These are phyloP conservation scores for Cephus nigrinus DNA, from an alignment of 2,888 invertebrate genomes.

Conservation along the genomic window DNA sequence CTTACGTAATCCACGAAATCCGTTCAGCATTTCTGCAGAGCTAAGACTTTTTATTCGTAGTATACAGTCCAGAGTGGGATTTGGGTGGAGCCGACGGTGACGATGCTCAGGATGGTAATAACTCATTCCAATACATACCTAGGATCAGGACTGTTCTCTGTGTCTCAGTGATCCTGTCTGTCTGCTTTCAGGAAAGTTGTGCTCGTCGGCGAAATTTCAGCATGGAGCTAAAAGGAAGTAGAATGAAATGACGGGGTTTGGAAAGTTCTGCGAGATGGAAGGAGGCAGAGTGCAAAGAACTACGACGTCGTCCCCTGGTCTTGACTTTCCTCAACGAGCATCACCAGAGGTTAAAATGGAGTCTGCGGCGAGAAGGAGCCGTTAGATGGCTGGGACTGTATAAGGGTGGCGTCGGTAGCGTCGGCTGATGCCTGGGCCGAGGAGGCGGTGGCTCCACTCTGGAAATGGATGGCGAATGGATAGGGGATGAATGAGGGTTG, in stretches of 20 bases:
- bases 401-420: constrained; percentile 1
- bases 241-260: neutral
- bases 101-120: neutral
- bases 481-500: constrained; percentile 38
- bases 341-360: constrained; percentile 49
- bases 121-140: neutral
- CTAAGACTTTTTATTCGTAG: constrained; percentile 25
- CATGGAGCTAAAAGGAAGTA: neutral
- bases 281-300: neutral
- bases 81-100: neutral
- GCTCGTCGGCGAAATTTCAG: neutral
- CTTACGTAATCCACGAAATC: constrained; percentile 51
- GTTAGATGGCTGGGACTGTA: constrained; percentile 3
- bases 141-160: neutral
- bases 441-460: constrained; percentile 24
- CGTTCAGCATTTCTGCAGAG: constrained; percentile 50
- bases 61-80: neutral
- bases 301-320: constrained; percentile 21
- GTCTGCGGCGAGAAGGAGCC: constrained; percentile 44
- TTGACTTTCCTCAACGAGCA: constrained; percentile 18
- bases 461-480: constrained; percentile 44
- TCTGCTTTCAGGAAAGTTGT: constrained; percentile 1
- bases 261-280: constrained; percentile 10
- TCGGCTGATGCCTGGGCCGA: constrained; percentile 1
- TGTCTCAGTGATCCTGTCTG: neutral